Evolutionary conservation across 1,140 invertebrate species (phyloP), one percentile per base, ranked within the genome.

Genomic region (Zaprionus vittiger): DNA sequence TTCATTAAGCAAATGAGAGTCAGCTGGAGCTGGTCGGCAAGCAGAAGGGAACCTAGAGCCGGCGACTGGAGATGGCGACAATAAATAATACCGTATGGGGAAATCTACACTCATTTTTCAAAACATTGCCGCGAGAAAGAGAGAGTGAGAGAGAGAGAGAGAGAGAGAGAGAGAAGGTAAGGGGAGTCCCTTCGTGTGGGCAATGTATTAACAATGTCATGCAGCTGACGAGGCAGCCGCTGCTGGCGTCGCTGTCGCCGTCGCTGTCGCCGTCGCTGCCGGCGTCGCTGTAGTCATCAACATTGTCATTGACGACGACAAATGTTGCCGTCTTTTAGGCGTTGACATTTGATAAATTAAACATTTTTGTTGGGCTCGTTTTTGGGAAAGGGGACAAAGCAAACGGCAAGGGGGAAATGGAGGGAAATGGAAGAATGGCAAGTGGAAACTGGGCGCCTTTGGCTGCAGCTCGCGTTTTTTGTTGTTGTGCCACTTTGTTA

Each of bases 321-420:
- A 87, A 87, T 87, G 83, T 89, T 87, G 84, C 84, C 83, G 84
- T 85, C 83, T 87, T 83, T 87, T 89, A 89, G 83, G 83, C 83
- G 83, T 89, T 87, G 83, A 87, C 83, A 87, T 89, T 87, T 87
- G 83, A 87, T 87, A 87, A 87, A 87, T 87, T 87, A 87, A 87
- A 87, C 84, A 87, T 87, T 87, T 89, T 89, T 89, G 83, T 73
- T 65, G 65, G 63, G 61, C 57, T 64, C 59, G 47, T 63, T 64
- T 69, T 80, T 68, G 74, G 34, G 63, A 47, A 65, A 38, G 61
- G 44, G 55, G 47, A 47, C 7, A 11, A 37, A 31, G 2, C 1
- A 12, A 41, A 5, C 26, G 2, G 22, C 5, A 9, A 6, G 60
- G 31, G 11, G 34, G 22, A 1, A 1, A 15, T 4, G 4, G 12